A percentile compares a stretch with the other conserved stretches of the same genome.
Conservation (phyloP, 2,888 invertebrate species). For the Apamea sordens region DNA sequence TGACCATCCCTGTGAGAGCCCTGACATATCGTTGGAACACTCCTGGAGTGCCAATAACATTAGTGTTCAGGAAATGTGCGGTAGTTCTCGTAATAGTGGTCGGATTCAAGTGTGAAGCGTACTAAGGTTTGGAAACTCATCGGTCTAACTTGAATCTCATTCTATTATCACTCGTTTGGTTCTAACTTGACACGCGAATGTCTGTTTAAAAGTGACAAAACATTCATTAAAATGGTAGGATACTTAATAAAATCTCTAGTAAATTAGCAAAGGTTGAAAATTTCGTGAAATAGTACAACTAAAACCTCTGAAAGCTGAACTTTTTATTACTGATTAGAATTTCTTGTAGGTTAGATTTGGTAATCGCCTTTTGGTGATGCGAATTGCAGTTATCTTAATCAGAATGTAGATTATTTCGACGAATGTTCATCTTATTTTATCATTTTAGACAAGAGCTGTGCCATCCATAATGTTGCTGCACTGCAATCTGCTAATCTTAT, state of each 20-base stretch:
- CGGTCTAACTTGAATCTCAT: slow-evolving; percentile 52
- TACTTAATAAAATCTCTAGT: background rate
- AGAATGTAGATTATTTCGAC: slow-evolving; percentile 33
- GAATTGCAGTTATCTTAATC: slow-evolving; percentile 61
- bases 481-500: background rate
- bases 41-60: slow-evolving; percentile 71
- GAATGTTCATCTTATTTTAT: background rate
- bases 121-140: slow-evolving; percentile 61
- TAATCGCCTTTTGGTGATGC: slow-evolving; percentile 63
- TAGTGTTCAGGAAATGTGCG: slow-evolving; percentile 76
- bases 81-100: slow-evolving; percentile 80
- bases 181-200: background rate
- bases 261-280: background rate
- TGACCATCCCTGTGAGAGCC: slow-evolving; percentile 74
- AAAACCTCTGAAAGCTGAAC: background rate
- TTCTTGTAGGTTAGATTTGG: slow-evolving; percentile 30
- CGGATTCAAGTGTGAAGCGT: slow-evolving; percentile 66
- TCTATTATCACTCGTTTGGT: slow-evolving; percentile 44
- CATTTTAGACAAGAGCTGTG: no score
- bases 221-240: background rate
- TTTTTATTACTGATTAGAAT: background rate
- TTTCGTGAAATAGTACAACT: background rate
- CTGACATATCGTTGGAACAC: slow-evolving; percentile 63
- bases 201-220: background rate
- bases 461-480: background rate